Conservation (phyloP, 2,888 invertebrate genomes). For the Crematogaster levior region DNA sequence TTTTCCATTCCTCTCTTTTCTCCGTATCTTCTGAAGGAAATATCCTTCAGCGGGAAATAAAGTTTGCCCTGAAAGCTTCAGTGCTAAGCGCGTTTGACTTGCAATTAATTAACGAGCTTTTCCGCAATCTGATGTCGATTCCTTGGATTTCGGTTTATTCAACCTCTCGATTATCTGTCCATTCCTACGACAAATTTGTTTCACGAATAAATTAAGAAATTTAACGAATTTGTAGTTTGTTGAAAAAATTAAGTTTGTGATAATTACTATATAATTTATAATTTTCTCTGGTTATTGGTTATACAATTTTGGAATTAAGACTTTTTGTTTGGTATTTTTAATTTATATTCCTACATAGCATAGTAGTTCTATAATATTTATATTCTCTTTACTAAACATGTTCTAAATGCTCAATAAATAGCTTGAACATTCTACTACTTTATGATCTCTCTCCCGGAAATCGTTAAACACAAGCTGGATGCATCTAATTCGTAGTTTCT, state of each 20-base stretch:
- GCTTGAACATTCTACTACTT: background rate
- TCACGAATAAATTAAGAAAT: background rate
- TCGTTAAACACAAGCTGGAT: background rate
- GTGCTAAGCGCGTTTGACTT: conserved; percentile 44
- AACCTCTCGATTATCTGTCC: conserved; percentile 19
- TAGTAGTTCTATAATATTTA: background rate
- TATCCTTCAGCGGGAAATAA: conserved; percentile 44
- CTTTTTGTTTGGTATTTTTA: background rate
- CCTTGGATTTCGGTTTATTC: conserved; percentile 43
- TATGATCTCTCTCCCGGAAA: background rate
- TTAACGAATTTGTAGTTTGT: background rate
- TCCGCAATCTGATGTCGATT: conserved; percentile 40
- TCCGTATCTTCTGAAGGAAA: conserved; percentile 49
- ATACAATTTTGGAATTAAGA: background rate
- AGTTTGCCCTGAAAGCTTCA: conserved; percentile 45
- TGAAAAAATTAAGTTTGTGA: background rate
- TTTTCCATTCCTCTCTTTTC: conserved; percentile 17
- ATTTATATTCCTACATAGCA: background rate
- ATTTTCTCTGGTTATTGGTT: background rate
- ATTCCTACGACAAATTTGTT: conserved; percentile 21
- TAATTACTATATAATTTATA: background rate
- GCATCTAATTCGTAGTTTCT: background rate
- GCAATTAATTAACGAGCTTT: conserved; percentile 50
- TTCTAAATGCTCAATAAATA: background rate
- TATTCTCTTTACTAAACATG: background rate